Base-by-base conservation (phyloP, 2,797 vertebrate species). In the Sebastes matsubarae region DNA sequence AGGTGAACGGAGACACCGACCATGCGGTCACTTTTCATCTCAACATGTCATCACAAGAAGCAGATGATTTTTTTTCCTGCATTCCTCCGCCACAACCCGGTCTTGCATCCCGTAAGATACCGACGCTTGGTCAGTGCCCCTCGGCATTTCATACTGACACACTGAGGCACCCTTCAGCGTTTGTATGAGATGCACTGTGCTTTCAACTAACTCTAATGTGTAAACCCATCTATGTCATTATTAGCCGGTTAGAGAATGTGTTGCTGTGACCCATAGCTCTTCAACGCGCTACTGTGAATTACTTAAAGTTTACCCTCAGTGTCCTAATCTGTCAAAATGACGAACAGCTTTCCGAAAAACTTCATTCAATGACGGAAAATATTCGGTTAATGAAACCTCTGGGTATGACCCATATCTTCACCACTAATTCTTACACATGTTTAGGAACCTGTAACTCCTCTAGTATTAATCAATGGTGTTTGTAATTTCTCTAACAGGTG, bases 401-500 rank as follows among this genome's bases (percentile, higher is more conserved):
- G 5, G 38, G 38, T 42, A 16, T 16, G 8, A 55, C 54, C 5
- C 10, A 11, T 55, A 5, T 12, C 54, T 3, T 55, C 54, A n/a
- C 52, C 52, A 54, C 34, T 18, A 27, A 13, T 6, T 38, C 7
- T 52, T 34, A 13, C 8, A 3, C 16, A 3, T 13, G 16, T 72
- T 20, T n/a, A 24, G 18, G 6, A 5, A 32, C n/a, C 30, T 29
- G 6, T 75, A 20, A 10, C 12, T 8, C 2, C 3, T 9, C 36
- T 25, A 1, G 30, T 80, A 16, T 73, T 87, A 88, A 96, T 55
- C 93, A 90, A 12, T 92, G 93, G 78, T 93, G 94, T 75, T 42
- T 1, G 89, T 95, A 68, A 92, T 95, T 72, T 95, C 68, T 96
- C 91, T 68, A 92, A 93, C 84, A 99, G 99, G 98, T 98, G 93